Evolutionary conservation across 2,113 vertebrate species (phyloP).

Genomic region (Grallaria varia): DNA sequence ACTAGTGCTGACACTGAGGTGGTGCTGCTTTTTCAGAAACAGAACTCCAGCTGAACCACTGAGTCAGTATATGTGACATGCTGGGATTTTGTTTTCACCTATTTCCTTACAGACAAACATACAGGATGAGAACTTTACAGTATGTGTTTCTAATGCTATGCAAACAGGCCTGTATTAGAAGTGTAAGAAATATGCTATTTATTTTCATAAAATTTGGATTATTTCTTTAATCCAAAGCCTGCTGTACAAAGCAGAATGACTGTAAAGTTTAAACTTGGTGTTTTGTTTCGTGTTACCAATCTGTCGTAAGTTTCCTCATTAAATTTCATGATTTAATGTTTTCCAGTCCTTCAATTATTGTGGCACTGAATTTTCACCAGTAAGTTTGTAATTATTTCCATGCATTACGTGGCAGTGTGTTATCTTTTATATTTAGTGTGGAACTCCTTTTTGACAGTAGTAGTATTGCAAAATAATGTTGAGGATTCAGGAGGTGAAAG

Average conservation of each 20-base stretch:
- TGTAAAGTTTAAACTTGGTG: background rate
- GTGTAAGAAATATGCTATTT: background rate
- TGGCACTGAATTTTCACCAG: background rate
- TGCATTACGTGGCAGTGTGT: background rate
- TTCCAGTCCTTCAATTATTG: background rate
- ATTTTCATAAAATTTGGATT: no score
- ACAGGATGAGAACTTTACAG: background rate
- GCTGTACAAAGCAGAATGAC: background rate
- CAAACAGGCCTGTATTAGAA: background rate
- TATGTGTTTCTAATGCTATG: background rate
- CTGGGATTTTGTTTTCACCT: background rate
- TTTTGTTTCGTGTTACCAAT: background rate
- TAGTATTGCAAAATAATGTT: background rate
- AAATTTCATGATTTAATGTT: background rate
- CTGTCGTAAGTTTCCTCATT: background rate
- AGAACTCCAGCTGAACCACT: slow-evolving; percentile 12
- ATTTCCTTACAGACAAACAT: background rate
- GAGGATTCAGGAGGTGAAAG: background rate
- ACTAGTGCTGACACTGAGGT: slow-evolving; percentile 12
- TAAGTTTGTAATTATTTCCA: background rate
- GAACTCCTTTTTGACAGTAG: background rate
- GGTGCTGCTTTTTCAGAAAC: slow-evolving; percentile 22
- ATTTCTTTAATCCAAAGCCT: background rate
- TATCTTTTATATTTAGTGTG: background rate
- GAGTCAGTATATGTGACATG: background rate